phyloP scores from a whole-genome alignment of 2,797 vertebrate genomes.

The Anguilla anguilla region DNA sequence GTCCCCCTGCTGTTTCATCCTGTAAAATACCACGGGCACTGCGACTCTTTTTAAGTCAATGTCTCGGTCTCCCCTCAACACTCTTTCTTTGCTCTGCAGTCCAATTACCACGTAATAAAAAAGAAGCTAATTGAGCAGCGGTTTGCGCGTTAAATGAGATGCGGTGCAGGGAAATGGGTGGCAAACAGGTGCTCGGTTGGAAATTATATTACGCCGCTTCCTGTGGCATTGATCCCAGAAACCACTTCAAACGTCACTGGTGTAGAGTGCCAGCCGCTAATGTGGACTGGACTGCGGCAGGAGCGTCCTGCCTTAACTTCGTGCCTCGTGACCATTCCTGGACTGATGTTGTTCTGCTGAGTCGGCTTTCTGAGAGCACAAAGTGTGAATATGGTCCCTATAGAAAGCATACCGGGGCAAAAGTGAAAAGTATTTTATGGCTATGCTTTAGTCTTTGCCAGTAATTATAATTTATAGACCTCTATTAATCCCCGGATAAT shows the following conservation, averaged over 20 bases:
- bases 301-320: not conserved
- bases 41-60: constrained; percentile 3
- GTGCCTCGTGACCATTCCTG: not conserved
- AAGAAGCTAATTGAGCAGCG: constrained; percentile 23
- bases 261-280: not conserved
- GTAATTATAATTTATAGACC: not conserved
- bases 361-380: not conserved
- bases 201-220: not conserved
- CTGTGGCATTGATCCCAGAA: not conserved
- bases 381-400: not conserved
- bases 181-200: constrained; percentile 28
- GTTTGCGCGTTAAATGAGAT: constrained; percentile 9
- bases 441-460: not conserved
- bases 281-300: not conserved
- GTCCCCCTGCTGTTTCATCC: not conserved
- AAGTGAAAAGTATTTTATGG: not conserved
- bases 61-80: not conserved
- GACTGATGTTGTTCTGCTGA: not conserved
- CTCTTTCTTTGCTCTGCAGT: not conserved
- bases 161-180: constrained; percentile 20
- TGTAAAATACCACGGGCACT: constrained; percentile 20
- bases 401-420: not conserved
- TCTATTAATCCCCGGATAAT: not conserved
- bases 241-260: not conserved
- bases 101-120: constrained; percentile 19